phyloP scores from a whole-genome alignment of 2,797 vertebrate genomes.

The Acrocephalus scirpaceus region DNA sequence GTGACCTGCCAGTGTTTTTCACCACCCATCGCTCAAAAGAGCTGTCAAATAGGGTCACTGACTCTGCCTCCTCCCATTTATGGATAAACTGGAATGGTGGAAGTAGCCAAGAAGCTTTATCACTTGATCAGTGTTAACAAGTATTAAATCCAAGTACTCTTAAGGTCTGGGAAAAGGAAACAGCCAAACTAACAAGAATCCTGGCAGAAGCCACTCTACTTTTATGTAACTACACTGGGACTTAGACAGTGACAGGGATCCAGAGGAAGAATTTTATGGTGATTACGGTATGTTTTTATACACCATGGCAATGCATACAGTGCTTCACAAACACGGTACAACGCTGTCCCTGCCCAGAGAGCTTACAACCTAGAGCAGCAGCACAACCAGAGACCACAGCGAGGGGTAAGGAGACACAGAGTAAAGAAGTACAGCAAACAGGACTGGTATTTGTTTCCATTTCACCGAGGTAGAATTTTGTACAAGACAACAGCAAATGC shows the following conservation, averaged over 20 bases:
- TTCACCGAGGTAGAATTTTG: neutral
- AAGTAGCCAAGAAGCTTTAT: neutral
- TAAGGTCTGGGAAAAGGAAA: neutral
- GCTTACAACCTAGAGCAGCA: constrained; percentile 39
- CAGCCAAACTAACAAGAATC: neutral
- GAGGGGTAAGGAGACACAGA: neutral
- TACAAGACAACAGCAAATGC: neutral
- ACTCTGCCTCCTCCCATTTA: neutral
- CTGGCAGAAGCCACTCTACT: neutral
- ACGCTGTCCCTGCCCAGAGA: constrained; percentile 42
- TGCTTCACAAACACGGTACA: neutral
- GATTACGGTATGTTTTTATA: neutral
- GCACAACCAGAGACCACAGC: neutral
- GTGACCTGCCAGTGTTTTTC: neutral
- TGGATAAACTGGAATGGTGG: neutral
- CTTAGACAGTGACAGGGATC: neutral
- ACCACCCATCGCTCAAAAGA: neutral
- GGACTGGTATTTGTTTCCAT: neutral
- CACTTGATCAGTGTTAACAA: neutral
- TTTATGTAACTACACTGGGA: neutral
- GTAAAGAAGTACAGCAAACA: neutral
- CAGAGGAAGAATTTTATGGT: neutral
- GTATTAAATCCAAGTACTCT: neutral
- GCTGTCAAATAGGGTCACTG: neutral
- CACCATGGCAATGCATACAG: neutral